phyloP scores from a whole-genome alignment of 2,113 vertebrate species.

The Daphoenositta chrysoptera region DNA sequence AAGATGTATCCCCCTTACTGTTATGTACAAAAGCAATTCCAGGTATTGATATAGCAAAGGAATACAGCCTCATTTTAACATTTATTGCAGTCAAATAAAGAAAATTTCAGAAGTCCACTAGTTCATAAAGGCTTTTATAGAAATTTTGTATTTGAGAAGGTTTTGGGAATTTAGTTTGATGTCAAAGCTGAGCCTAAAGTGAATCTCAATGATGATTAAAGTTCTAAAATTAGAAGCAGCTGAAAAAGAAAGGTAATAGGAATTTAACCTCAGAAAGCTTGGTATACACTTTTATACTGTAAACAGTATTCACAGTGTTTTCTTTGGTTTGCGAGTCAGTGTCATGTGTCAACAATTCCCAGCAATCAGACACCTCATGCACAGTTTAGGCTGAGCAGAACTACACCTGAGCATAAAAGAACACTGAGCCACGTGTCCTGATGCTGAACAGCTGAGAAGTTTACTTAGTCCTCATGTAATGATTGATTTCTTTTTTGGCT shows the following conservation, averaged over 20 bases:
- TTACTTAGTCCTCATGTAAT: neutral
- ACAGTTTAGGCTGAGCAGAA: neutral
- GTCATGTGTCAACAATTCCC: neutral
- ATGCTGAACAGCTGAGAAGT: neutral
- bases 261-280: neutral
- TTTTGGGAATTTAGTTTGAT: neutral
- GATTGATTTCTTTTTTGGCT: neutral
- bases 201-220: neutral
- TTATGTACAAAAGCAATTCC: neutral
- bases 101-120: neutral
- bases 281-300: neutral
- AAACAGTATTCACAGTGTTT: neutral
- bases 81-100: neutral
- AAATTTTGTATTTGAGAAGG: neutral
- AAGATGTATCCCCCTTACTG: neutral
- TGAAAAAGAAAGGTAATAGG: neutral
- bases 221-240: neutral
- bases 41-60: neutral
- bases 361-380: neutral
- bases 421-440: neutral
- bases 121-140: neutral
- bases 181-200: neutral
- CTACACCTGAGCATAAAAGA: neutral
- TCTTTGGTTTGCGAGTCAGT: neutral
- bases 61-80: neutral